Percentiles rank a stretch among this genome's conserved stretches.
phyloP scores from a whole-genome alignment of 2,888 invertebrate genomes.

The Quadroppia sp. region DNA sequence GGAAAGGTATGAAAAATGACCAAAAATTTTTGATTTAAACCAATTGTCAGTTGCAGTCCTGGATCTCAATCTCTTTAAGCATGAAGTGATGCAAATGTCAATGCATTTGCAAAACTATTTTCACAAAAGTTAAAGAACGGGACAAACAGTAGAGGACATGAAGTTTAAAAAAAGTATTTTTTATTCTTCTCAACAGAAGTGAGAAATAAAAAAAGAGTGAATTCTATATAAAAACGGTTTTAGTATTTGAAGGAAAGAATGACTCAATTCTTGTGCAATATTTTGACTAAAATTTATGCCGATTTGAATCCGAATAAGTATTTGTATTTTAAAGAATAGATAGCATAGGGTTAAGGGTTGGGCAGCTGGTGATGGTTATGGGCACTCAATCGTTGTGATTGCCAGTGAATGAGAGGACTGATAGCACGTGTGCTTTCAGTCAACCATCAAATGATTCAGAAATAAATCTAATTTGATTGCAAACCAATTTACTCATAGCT shows the following conservation, averaged over 20 bases:
- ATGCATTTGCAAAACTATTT: background rate
- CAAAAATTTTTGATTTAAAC: slow-evolving; percentile 4
- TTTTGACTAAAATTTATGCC: slow-evolving; percentile 27
- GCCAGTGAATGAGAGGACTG: background rate
- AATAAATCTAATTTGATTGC: background rate
- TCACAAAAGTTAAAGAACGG: slow-evolving; percentile 1
- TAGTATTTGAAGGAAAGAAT: background rate
- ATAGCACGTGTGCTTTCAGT: slow-evolving; percentile 22
- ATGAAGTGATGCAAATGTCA: slow-evolving; percentile 23
- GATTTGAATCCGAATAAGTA: slow-evolving; percentile 20
- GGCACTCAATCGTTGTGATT: slow-evolving; percentile 2
- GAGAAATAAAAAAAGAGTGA: background rate
- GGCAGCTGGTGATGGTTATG: too few species aligned
- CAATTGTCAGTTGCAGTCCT: background rate
- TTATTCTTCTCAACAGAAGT: background rate
- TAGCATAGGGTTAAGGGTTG: slow-evolving; percentile 23
- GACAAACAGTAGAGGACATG: background rate
- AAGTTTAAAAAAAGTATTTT: background rate
- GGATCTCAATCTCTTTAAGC: slow-evolving; percentile 26
- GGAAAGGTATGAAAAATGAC: slow-evolving; percentile 13
- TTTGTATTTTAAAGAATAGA: slow-evolving; percentile 20
- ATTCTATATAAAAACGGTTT: slow-evolving; percentile 9
- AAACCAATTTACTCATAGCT: too few species aligned
- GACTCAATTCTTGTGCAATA: slow-evolving; percentile 10
- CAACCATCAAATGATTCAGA: background rate